Evolutionary conservation across 2,113 vertebrate genomes (phyloP).

Genomic region (Amazona vittata): DNA sequence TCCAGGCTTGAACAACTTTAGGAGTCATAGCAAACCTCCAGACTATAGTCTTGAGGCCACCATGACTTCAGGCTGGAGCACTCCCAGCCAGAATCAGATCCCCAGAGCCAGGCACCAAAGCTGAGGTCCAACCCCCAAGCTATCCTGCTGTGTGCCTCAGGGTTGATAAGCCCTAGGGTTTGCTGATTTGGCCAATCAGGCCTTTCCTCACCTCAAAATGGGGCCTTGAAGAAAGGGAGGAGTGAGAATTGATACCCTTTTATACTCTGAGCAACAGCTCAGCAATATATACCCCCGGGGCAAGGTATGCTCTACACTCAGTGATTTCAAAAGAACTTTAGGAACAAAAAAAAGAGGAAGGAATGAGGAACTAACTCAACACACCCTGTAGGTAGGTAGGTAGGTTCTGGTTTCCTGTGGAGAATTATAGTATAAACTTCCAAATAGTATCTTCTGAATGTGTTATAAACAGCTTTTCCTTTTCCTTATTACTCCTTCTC

Average conservation of each 20-base stretch:
- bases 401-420: not conserved
- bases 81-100: not conserved
- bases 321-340: not conserved
- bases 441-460: not conserved
- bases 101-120: not conserved
- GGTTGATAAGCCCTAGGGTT: not conserved
- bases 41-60: not conserved
- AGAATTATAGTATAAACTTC: not conserved
- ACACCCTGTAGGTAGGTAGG: conserved; percentile 27
- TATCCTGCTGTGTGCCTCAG: not conserved
- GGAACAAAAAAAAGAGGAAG: not conserved
- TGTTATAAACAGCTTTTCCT: not conserved
- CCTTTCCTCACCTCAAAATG: not conserved
- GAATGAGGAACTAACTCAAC: conserved; percentile 48
- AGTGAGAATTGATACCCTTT: not conserved
- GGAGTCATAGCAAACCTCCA: not conserved
- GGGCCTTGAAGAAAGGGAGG: conserved; percentile 8
- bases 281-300: not conserved
- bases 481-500: not conserved
- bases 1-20: not conserved
- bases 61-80: not conserved
- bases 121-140: not conserved
- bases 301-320: conserved; percentile 8
- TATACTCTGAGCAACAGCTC: conserved; percentile 15
- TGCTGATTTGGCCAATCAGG: not conserved